phyloP scores from a whole-genome alignment of 2,113 vertebrate genomes.

The Mola mola region DNA sequence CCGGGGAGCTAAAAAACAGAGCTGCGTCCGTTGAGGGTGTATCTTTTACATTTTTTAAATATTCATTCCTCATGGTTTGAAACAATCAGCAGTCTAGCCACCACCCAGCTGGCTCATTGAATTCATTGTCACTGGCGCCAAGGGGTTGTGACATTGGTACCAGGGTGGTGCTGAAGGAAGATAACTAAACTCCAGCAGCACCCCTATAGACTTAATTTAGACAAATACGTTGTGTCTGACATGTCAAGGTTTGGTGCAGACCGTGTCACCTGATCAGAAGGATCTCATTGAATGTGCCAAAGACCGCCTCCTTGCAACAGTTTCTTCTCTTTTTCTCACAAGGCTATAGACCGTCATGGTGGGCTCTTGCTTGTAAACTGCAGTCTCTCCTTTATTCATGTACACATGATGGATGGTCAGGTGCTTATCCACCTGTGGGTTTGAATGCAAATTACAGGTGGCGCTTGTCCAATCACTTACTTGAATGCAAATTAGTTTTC shows the following conservation, averaged over 20 bases:
- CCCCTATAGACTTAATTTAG: conserved; percentile 52
- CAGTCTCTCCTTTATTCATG: conserved; percentile 13
- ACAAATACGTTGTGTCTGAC: conserved; percentile 55
- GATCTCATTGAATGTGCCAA: conserved; percentile 13
- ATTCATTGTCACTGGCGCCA: conserved; percentile 52
- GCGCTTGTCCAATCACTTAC: conserved; percentile 11
- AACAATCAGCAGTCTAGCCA: conserved; percentile 55
- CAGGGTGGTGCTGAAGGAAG: conserved; percentile 39
- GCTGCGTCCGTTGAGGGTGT: neutral
- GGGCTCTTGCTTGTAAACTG: conserved; percentile 22
- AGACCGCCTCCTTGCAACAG: neutral
- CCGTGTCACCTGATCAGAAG: conserved; percentile 32
- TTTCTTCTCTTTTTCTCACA: conserved; percentile 1
- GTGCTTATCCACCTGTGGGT: neutral
- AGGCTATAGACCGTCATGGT: neutral
- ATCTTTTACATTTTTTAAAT: conserved; percentile 12
- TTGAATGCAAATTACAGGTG: conserved; percentile 49
- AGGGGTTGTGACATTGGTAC: conserved; percentile 64
- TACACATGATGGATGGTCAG: conserved; percentile 40
- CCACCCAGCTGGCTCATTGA: conserved; percentile 30
- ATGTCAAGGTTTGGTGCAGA: conserved; percentile 35
- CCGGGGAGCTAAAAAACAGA: neutral
- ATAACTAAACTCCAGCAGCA: conserved; percentile 46
- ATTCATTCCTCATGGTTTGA: conserved; percentile 12
- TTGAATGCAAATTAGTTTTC: conserved; percentile 27